A percentile compares a stretch with the other conserved stretches of the same genome.
phyloP scores from a whole-genome alignment of 2,888 invertebrate species.

The Cyrtodaria siliqua region DNA sequence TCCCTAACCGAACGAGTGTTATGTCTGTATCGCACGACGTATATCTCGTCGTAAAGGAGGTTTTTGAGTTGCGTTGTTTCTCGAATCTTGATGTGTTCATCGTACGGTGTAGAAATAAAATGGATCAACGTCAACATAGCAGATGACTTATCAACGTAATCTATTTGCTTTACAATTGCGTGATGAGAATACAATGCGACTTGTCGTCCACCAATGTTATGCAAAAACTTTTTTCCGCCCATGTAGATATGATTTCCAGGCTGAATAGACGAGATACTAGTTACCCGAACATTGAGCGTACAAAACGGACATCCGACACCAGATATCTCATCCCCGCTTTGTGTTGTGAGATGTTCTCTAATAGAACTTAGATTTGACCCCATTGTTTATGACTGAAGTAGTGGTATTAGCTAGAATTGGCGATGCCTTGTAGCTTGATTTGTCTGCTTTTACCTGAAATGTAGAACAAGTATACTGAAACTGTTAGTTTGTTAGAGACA shows the following conservation, averaged over 20 bases:
- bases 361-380: too few species aligned
- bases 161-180: conserved; percentile 35
- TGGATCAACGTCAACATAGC: conserved; percentile 35
- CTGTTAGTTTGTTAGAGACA: too few species aligned
- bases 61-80: conserved; percentile 30
- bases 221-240: conserved; percentile 15
- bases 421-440: too few species aligned
- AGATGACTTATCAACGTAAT: background rate
- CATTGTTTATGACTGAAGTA: too few species aligned
- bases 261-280: too few species aligned
- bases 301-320: too few species aligned
- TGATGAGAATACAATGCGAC: conserved; percentile 31
- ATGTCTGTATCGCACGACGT: conserved; percentile 34
- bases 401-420: too few species aligned
- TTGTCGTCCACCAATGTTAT: conserved; percentile 16
- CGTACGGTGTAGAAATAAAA: conserved; percentile 33
- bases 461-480: too few species aligned
- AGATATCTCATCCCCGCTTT: too few species aligned
- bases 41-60: conserved; percentile 31
- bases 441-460: too few species aligned
- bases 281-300: too few species aligned
- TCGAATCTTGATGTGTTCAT: conserved; percentile 25
- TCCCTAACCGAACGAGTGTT: conserved; percentile 9
- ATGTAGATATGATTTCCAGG: conserved; percentile 29
- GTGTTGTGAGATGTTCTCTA: too few species aligned